Base-by-base conservation (phyloP, 1,140 invertebrate genomes). In the Hyles vespertilio region DNA sequence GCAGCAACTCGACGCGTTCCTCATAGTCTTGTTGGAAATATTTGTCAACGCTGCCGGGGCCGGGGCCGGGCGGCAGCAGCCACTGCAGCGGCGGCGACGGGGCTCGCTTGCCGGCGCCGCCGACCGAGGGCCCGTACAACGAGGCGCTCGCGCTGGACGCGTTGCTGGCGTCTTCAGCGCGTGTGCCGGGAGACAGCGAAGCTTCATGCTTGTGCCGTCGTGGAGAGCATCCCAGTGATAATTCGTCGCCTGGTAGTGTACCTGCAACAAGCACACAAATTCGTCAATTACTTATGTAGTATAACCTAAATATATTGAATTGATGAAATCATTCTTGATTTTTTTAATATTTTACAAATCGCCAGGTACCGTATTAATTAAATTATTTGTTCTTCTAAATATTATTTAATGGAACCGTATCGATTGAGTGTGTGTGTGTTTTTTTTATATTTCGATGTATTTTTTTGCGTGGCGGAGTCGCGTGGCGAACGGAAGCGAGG, bases 101-200 rank as follows among this genome's bases (percentile, higher is more conserved):
- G 47, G 78, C 91, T 70, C 89, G 89, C 81, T 91, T 92, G 70
- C 79, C 83, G 60, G 62, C 66, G 65, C 58, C 69, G 61, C 83
- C 80, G 60, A 79, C 82, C 8, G 81, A 74, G 6, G 85, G 81
- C 48, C 91, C 90, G 85, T 92, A 93, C 91, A 92, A 93, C 68
- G 84, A 86, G 10, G 89, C 84, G 77, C 91, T 93, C 53, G 92
- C 91, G 72, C 90, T 92, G 80, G 92, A 91, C 83, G 91, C 90
- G 86, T 92, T 91, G 84, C 92, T 93, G 74, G 92, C 92, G 71
- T 95, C 94, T 81, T 96, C 94, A 70, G 94, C 94, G 68, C 93
- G 92, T 58, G 92, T 92, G 56, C 92, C 91, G 59, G 90, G 91
- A 65, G 89, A 91, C 48, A 92, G 78, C 55, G 91, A 91, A 51